phyloP scores from a whole-genome alignment of 2,797 vertebrate species.

The Chaetodon trifasciatus region DNA sequence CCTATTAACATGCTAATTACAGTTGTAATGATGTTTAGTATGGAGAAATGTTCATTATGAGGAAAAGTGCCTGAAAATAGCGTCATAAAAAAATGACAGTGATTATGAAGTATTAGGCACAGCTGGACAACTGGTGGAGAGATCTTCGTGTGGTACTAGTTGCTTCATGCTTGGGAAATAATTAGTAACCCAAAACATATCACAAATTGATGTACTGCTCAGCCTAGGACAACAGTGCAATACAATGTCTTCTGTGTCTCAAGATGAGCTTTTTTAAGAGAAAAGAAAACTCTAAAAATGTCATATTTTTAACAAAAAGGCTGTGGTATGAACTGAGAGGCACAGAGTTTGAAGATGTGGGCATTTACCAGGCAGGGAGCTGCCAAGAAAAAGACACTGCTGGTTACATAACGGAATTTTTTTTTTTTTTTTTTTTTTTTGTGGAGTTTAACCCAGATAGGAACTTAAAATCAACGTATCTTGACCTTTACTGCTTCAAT shows the following conservation, averaged over 20 bases:
- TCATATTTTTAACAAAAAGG: not conserved
- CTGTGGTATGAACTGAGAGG: not conserved
- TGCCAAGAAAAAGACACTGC: not conserved
- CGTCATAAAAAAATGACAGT: slow-evolving; percentile 42
- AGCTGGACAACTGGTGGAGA: slow-evolving; percentile 16
- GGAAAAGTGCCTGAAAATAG: slow-evolving; percentile 56
- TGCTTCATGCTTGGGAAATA: slow-evolving; percentile 16
- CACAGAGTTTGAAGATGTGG: not conserved
- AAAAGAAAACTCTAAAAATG: not conserved
- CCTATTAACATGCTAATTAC: slow-evolving; percentile 67
- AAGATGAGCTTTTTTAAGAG: not conserved
- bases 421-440: not conserved
- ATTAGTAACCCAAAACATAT: not conserved
- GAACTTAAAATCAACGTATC: not conserved
- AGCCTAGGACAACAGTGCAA: not conserved
- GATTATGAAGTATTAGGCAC: slow-evolving; percentile 47
- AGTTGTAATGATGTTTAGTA: slow-evolving; percentile 65
- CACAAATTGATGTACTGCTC: not conserved
- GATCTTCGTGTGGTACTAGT: not conserved
- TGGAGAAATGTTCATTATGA: slow-evolving; percentile 66
- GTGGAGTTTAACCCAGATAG: not conserved
- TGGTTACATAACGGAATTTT: not conserved
- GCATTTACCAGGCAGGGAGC: not conserved
- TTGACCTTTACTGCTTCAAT: not conserved
- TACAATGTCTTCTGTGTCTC: not conserved